These are phyloP conservation scores for Phrynosoma blainvillii DNA, from an alignment of 2,113 vertebrate genomes.

Conservation along the genomic window DNA sequence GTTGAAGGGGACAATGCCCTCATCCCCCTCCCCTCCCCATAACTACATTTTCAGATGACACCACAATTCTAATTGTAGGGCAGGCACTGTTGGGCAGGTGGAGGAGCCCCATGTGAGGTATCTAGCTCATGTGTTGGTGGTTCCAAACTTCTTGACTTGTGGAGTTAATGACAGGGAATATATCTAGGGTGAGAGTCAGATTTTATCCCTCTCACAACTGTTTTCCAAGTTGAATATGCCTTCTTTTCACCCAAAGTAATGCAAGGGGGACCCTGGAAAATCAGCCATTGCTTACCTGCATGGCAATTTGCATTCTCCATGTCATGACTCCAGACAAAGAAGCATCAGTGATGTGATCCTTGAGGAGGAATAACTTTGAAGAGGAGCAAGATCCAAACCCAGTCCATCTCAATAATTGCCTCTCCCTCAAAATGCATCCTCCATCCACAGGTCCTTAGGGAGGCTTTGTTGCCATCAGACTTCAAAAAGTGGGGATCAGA, in stretches of 20 bases:
- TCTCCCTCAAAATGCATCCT: neutral
- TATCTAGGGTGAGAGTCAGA: neutral
- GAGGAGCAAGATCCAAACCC: neutral
- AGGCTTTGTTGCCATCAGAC: neutral
- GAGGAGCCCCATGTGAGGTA: too few species aligned
- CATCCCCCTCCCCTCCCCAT: too few species aligned
- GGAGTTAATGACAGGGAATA: too few species aligned
- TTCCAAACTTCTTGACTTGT: too few species aligned
- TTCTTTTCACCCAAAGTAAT: neutral
- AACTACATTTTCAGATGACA: too few species aligned
- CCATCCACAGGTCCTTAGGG: neutral
- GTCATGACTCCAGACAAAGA: neutral
- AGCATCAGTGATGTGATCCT: neutral
- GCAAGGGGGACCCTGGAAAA: neutral
- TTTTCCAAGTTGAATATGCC: neutral
- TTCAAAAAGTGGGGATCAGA: neutral
- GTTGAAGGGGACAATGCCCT: too few species aligned
- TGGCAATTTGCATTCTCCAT: too few species aligned
- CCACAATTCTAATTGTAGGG: too few species aligned
- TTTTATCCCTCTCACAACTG: neutral
- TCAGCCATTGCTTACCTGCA: fast-evolving
- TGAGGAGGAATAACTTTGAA: neutral
- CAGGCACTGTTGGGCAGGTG: too few species aligned
- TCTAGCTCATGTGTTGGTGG: too few species aligned
- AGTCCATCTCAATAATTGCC: neutral